Percentiles rank a stretch among this genome's conserved stretches.
phyloP scores from a whole-genome alignment of 2,888 invertebrate genomes.

The Syritta pipiens region DNA sequence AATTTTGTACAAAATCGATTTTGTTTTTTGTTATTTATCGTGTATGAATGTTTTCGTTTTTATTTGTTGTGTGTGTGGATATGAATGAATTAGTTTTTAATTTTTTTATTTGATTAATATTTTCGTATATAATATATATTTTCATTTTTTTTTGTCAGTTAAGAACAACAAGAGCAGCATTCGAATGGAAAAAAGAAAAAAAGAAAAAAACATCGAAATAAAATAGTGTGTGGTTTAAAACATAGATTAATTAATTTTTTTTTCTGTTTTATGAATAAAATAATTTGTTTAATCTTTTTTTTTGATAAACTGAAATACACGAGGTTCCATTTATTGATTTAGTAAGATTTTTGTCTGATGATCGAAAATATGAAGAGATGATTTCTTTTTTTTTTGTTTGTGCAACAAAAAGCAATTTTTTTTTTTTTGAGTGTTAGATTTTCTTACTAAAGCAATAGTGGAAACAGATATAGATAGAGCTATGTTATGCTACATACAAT shows the following conservation, averaged over 20 bases:
- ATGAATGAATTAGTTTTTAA: slow-evolving; percentile 21
- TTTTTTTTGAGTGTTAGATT: slow-evolving; percentile 9
- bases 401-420: slow-evolving; percentile 34
- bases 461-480: slow-evolving; percentile 31
- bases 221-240: slow-evolving; percentile 70
- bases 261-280: slow-evolving; percentile 52
- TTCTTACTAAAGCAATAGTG: slow-evolving; percentile 67
- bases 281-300: slow-evolving; percentile 4
- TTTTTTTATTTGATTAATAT: slow-evolving; percentile 43
- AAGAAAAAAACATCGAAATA: slow-evolving; percentile 71
- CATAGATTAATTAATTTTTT: slow-evolving; percentile 30
- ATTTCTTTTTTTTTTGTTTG: slow-evolving; percentile 14
- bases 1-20: slow-evolving; percentile 11
- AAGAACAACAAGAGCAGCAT: slow-evolving; percentile 72
- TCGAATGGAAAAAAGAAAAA: slow-evolving; percentile 72
- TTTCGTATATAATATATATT: slow-evolving; percentile 45
- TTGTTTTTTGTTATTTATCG: slow-evolving; percentile 11
- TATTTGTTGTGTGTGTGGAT: slow-evolving; percentile 42
- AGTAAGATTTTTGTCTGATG: slow-evolving; percentile 59
- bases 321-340: slow-evolving; percentile 51
- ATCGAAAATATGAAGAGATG: not conserved
- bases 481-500: slow-evolving; percentile 46
- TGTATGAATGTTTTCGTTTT: slow-evolving; percentile 53
- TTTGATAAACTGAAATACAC: slow-evolving; percentile 42
- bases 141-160: slow-evolving; percentile 61